Base-by-base conservation (phyloP, 92 coral and sea anemone genomes). In the Phenganax marumi region DNA sequence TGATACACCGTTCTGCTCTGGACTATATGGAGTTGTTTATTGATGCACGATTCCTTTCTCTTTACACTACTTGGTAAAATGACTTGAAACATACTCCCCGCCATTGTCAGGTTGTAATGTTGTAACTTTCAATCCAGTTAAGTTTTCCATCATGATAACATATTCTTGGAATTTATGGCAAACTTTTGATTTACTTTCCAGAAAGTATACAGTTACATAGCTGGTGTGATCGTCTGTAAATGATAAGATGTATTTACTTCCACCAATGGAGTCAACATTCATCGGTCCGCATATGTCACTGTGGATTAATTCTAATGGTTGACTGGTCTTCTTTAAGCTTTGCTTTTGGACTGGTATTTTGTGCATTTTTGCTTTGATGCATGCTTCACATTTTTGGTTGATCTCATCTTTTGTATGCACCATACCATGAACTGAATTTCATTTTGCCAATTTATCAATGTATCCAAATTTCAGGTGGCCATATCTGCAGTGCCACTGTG, bases 171-270 rank as follows among this genome's bases (percentile, higher is more conserved):
- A 84, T 78, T 84, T 84, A 8, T 84, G 17, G 54, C 80, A 79
- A 57, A 65, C 72, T 90, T 90, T 90, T 77, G 84, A 79, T 61
- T 87, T 90, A 79, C 55, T 65, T 76, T 84, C 87, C 50, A 87
- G 70, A 56, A 87, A 90, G 8, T 62, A 62, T 18, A 62, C 68
- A 0, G 68, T 62, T 7, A 62, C 68, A 62, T 62, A 62, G 3
- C 43, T 62, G 26, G 68, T 62, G 8, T 62, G 18, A 23, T 62
- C 39, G 25, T 62, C 68, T 6, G 68, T 62, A 39, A 62, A 62
- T 21, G 68, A n/a, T 21, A 62, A 23, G 0, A 62, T 21, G 33
- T 62, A 19, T 39, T 62, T 62, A 12, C 68, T 62, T 21, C 68
- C 68, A 23, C 68, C 68, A 62, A 62, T 62, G 8, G 68, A 62